Evolutionary conservation across 2,113 vertebrate genomes (phyloP).

Genomic region (Percopsis transmontana): DNA sequence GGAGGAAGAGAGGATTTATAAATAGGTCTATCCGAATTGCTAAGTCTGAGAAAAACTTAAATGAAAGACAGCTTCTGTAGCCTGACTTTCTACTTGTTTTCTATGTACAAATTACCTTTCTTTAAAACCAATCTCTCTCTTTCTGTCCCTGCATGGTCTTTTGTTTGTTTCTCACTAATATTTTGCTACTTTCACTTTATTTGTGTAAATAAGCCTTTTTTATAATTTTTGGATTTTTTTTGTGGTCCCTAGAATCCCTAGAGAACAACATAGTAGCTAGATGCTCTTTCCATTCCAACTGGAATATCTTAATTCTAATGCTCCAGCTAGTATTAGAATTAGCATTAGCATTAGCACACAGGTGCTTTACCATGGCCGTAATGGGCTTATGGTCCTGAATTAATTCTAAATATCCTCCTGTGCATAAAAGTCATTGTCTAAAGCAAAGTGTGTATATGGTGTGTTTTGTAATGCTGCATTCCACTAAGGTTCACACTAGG

Average conservation of each 20-base stretch:
- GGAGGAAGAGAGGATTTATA: conserved; percentile 50
- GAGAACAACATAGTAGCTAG: too few relatives aligned
- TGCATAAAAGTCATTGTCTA: too few relatives aligned
- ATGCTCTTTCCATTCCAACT: too few relatives aligned
- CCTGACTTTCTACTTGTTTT: conserved; percentile 18
- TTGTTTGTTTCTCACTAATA: not conserved
- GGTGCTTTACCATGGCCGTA: not conserved
- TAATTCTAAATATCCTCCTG: not conserved
- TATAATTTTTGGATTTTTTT: too few relatives aligned
- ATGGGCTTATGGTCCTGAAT: conserved; percentile 3
- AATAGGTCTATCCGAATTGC: conserved; percentile 43
- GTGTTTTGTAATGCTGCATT: too few relatives aligned
- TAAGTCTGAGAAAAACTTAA: conserved; percentile 24
- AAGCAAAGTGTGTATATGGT: too few relatives aligned
- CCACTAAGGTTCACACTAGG: too few relatives aligned
- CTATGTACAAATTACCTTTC: conserved; percentile 5
- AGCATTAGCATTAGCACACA: conserved; percentile 10
- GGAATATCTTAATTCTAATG: too few relatives aligned
- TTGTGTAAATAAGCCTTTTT: too few relatives aligned
- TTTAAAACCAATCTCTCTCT: not conserved
- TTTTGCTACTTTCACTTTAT: not conserved
- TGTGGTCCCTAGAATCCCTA: too few relatives aligned
- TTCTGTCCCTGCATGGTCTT: not conserved
- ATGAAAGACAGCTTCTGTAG: conserved; percentile 23
- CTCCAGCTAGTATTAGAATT: too few relatives aligned